Conservation (phyloP, 2,113 vertebrate species). For the Brachypteracias leptosomus region DNA sequence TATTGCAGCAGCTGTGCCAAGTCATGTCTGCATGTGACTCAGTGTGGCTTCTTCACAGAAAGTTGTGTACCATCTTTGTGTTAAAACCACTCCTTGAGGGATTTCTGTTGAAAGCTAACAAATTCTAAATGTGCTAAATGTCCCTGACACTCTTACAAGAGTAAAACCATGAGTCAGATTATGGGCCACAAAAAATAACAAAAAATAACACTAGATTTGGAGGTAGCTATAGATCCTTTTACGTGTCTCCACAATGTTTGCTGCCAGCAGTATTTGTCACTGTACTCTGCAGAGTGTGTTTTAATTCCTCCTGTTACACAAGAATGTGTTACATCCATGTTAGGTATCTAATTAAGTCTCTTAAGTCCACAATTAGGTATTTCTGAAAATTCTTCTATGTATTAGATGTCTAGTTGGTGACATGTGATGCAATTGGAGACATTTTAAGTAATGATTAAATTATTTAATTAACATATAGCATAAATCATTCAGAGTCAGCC, state of each 20-base stretch:
- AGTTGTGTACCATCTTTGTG: background rate
- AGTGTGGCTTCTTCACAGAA: background rate
- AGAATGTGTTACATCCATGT: background rate
- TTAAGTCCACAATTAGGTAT: background rate
- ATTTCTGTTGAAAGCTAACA: background rate
- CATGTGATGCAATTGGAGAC: background rate
- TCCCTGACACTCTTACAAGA: background rate
- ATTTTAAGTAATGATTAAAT: background rate
- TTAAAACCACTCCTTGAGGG: background rate
- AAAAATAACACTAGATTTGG: background rate
- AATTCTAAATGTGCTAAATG: background rate
- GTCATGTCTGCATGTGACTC: background rate
- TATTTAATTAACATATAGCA: background rate
- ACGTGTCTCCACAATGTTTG: background rate
- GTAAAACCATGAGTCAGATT: background rate
- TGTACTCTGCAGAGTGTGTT: background rate
- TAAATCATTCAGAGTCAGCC: background rate
- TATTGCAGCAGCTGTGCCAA: background rate
- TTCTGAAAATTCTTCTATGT: background rate
- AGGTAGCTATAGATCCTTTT: background rate
- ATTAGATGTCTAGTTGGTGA: background rate
- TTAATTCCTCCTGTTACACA: background rate
- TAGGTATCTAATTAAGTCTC: background rate
- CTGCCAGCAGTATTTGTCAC: background rate
- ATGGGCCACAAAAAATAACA: background rate